phyloP scores from a whole-genome alignment of 2,113 vertebrate species.

The Vimba vimba region DNA sequence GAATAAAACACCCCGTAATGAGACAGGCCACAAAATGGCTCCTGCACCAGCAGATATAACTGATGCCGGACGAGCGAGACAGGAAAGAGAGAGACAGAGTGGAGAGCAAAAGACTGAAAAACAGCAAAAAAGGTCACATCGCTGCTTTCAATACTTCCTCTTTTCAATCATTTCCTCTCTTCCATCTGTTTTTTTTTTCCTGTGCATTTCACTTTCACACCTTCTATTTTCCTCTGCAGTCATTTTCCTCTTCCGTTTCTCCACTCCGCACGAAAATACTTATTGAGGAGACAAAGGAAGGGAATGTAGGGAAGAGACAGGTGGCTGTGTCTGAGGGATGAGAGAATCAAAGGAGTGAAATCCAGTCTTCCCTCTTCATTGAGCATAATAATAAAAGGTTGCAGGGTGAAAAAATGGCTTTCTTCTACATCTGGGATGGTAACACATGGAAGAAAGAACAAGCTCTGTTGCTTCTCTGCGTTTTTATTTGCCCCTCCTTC shows the following conservation, averaged over 20 bases:
- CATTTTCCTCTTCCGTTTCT: constrained; percentile 58
- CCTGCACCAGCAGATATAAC: constrained; percentile 72
- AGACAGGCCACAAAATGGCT: constrained; percentile 77
- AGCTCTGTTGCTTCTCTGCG: constrained; percentile 60
- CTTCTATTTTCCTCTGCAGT: constrained; percentile 65
- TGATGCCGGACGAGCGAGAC: constrained; percentile 52
- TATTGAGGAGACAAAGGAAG: constrained; percentile 78
- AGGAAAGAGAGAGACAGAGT: constrained; percentile 23
- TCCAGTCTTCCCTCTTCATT: constrained; percentile 58
- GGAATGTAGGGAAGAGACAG: constrained; percentile 73
- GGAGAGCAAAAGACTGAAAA: not conserved
- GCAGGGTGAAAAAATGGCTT: constrained; percentile 50
- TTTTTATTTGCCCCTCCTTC: constrained; percentile 58
- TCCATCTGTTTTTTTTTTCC: constrained; percentile 29
- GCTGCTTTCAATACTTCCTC: constrained; percentile 52
- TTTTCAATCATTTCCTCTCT: constrained; percentile 21
- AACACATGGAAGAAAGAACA: constrained; percentile 67
- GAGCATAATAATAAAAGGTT: constrained; percentile 38
- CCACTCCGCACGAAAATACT: constrained; percentile 67
- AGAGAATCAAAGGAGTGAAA: constrained; percentile 77
- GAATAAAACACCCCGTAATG: constrained; percentile 78
- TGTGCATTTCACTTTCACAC: constrained; percentile 47
- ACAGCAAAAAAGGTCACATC: constrained; percentile 70
- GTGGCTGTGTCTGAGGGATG: constrained; percentile 75
- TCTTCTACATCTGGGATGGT: constrained; percentile 64